A percentile compares a stretch with the other conserved stretches of the same genome.
Evolutionary conservation across 53 echinoderm and acorn worm species (phyloP).

Genomic region (Holothuria leucospilota): DNA sequence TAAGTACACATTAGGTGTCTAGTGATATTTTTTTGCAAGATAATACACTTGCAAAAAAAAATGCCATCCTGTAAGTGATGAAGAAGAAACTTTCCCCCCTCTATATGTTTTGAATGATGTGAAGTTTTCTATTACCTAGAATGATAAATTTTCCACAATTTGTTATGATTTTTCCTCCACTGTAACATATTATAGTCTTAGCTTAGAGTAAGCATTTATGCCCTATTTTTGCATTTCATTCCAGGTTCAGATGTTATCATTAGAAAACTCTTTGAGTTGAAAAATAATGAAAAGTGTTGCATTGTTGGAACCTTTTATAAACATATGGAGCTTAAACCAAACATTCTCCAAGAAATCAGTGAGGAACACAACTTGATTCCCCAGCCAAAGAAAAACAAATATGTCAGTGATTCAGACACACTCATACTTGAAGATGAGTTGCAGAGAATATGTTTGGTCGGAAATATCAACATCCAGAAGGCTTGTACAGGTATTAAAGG

Average conservation of each 20-base stretch:
- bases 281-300: constrained; percentile 70
- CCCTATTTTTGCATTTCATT: too few species aligned
- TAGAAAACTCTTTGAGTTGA: constrained; percentile 78
- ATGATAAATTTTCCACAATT: too few species aligned
- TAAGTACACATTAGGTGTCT: too few species aligned
- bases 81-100: too few species aligned
- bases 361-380: constrained; percentile 95
- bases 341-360: constrained; percentile 92
- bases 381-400: constrained; percentile 85
- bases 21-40: too few species aligned
- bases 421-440: constrained; percentile 96
- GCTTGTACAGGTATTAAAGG: constrained; percentile 81
- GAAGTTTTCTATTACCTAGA: too few species aligned
- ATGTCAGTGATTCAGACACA: constrained; percentile 78
- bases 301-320: constrained; percentile 93
- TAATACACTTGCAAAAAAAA: too few species aligned
- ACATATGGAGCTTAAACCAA: constrained; percentile 94
- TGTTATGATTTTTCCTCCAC: too few species aligned
- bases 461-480: constrained; percentile 76
- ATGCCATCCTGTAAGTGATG: too few species aligned
- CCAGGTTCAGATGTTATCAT: constrained; percentile 69
- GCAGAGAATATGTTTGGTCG: constrained; percentile 85
- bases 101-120: too few species aligned
- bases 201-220: too few species aligned
- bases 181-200: too few species aligned